Conservation (phyloP, 2,888 invertebrate species). For the Cataglyphis rosenhaueri region DNA sequence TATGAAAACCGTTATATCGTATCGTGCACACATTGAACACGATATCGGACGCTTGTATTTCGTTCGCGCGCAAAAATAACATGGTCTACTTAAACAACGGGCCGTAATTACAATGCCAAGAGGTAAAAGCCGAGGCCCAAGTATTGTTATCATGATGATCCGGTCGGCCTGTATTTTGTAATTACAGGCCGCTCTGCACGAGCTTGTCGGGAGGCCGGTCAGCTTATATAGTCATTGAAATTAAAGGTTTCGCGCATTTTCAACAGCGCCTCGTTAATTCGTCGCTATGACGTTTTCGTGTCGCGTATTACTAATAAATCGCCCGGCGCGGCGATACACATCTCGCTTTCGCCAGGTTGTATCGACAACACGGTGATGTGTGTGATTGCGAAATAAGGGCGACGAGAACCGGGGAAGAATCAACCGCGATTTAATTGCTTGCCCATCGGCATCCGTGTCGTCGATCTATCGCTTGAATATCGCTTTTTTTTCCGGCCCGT, state of each 20-base stretch:
- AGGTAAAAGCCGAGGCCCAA: conserved; percentile 59
- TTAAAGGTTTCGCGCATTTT: conserved; percentile 69
- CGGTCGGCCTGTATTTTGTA: conserved; percentile 61
- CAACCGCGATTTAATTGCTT: conserved; percentile 43
- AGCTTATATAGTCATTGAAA: conserved; percentile 67
- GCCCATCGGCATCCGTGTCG: conserved; percentile 30
- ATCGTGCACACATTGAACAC: conserved; percentile 53
- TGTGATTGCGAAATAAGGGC: conserved; percentile 31
- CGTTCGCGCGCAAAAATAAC: conserved; percentile 64
- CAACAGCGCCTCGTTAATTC: conserved; percentile 71
- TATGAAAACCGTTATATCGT: conserved; percentile 35
- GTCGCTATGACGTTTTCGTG: conserved; percentile 62
- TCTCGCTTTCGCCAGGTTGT: background rate
- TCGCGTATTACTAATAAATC: conserved; percentile 63
- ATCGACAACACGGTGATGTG: conserved; percentile 20
- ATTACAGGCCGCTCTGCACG: conserved; percentile 59
- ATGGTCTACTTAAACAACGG: conserved; percentile 65
- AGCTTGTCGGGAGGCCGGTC: conserved; percentile 31
- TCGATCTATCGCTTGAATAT: conserved; percentile 18
- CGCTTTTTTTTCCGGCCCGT: conserved; percentile 18
- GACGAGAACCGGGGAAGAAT: background rate
- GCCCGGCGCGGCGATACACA: background rate
- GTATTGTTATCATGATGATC: conserved; percentile 73
- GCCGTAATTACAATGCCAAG: conserved; percentile 71
- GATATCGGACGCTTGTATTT: conserved; percentile 57